Base-by-base conservation (phyloP, 2,888 invertebrate genomes). In the Parapristionchus giblindavisi region DNA sequence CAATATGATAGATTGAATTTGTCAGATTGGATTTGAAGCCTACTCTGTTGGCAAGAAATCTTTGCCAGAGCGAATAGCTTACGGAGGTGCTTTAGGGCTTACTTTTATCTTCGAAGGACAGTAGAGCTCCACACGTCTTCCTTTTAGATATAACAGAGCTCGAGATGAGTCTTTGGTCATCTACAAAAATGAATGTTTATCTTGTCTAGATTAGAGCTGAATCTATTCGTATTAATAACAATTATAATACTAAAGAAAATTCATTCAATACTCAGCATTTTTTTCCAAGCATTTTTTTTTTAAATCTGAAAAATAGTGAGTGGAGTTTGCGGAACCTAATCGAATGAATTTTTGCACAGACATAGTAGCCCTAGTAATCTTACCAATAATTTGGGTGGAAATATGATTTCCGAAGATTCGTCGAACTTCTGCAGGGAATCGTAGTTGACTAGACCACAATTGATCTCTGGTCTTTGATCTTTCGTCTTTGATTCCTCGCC, bases 371-470 rank as follows among this genome's bases (percentile, higher is more conserved):
- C n/a, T n/a, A n/a, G n/a, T n/a, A n/a, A 66, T 71, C 70, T 36
- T n/a, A 93, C 88, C 88, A 92, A 92, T 73, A 95, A 89, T 88
- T 94, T 94, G 11, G 94, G 93, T 32, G 95, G 96, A 87, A 95
- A 96, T 82, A 95, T 94, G 3, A 93, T 92, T 89, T 96, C 95
- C 89, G 95, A 95, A 0, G 92, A 91, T 0, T 92, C 90, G 90
- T 94, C 93, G 80, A 93, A 93, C 36, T 80, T 77, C 40, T 79
- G 77, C 51, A 81, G 77, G 21, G 77, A 75, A 2, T 75, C 65
- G 82, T 78, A 91, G n/a, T 60, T 70, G 3, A 76, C 68, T 11
- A 79, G 75, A 29, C 74, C 63, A 36, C 74, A 61, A 3, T 29
- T 34, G 40, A 51, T 29, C 11, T 43, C 40, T 8, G 43, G 43